phyloP scores from a whole-genome alignment of 2,113 vertebrate genomes.

The Oriolus oriolus region DNA sequence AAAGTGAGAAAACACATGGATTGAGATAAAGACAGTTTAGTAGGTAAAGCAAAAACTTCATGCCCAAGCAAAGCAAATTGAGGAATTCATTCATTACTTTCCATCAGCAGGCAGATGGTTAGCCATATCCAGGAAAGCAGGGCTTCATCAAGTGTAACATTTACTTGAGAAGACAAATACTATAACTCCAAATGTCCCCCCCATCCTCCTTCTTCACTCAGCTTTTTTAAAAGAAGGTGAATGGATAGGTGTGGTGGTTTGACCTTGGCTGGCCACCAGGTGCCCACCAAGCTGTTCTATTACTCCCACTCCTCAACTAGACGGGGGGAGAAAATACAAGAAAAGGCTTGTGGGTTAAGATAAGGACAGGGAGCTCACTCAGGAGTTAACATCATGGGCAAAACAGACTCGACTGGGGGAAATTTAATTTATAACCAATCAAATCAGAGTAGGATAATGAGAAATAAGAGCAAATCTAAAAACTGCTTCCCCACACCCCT shows the following conservation, averaged over 20 bases:
- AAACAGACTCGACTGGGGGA: not conserved
- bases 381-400: not conserved
- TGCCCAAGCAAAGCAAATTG: not conserved
- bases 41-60: not conserved
- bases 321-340: not conserved
- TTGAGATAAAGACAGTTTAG: not conserved
- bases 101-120: not conserved
- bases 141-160: not conserved
- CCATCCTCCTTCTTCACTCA: not conserved
- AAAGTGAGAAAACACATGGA: not conserved
- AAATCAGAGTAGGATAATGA: not conserved
- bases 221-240: not conserved
- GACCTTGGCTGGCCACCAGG: not conserved
- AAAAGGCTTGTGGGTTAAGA: not conserved
- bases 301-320: not conserved
- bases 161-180: not conserved
- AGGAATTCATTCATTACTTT: not conserved
- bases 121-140: not conserved
- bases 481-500: not conserved
- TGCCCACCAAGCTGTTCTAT: not conserved
- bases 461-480: not conserved
- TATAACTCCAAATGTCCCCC: not conserved
- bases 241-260: not conserved
- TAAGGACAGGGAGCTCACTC: not conserved
- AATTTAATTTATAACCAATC: not conserved